Conservation (phyloP, 2,888 invertebrate species). For the Masnerella sp. region DNA sequence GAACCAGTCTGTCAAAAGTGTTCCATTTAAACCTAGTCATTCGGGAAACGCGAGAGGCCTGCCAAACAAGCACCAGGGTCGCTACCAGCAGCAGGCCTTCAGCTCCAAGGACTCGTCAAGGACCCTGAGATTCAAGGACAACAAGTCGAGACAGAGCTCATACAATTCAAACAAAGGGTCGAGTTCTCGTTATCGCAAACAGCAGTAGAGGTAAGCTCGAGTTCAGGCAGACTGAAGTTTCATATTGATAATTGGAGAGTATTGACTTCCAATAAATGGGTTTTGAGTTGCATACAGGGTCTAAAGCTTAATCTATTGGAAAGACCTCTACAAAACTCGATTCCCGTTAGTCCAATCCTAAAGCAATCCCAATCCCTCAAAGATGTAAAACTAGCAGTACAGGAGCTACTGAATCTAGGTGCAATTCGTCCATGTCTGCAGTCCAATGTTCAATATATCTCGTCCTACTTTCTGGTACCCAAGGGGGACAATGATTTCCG, state of each 20-base stretch:
- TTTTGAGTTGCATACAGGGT: conserved; percentile 5
- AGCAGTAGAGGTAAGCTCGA: not conserved
- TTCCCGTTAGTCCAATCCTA: not conserved
- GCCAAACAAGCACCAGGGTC: conserved; percentile 1
- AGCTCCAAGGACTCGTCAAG: conserved; percentile 1
- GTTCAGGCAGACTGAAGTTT: not conserved
- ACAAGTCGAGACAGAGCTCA: not conserved
- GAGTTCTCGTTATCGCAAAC: too few species aligned
- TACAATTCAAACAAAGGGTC: not conserved
- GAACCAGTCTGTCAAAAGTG: not conserved
- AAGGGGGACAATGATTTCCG: conserved; percentile 40
- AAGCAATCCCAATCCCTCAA: not conserved
- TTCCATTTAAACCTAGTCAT: not conserved
- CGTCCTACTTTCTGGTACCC: conserved; percentile 36
- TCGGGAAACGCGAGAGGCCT: conserved; percentile 7
- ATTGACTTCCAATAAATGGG: conserved; percentile 1
- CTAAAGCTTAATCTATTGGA: not conserved
- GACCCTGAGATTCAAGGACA: not conserved
- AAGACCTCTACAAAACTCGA: not conserved
- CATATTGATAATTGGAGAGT: not conserved
- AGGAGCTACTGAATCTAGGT: not conserved
- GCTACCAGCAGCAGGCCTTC: conserved; percentile 3
- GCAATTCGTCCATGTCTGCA: not conserved
- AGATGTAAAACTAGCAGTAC: not conserved
- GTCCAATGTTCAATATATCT: not conserved